Conservation (phyloP, 2,888 invertebrate species). For the Mesorhabditis belari region DNA sequence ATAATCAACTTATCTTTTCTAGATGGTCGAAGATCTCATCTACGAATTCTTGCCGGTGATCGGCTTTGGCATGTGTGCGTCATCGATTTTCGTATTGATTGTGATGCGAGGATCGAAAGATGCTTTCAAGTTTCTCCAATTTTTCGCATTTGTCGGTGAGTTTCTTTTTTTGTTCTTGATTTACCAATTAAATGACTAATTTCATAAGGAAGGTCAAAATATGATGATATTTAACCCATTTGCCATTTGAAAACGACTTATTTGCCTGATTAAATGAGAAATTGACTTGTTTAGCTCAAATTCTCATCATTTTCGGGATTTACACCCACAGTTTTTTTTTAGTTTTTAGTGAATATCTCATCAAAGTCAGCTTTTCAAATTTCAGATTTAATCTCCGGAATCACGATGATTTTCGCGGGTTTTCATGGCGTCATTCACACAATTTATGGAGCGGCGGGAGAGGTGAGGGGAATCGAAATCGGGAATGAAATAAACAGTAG, state of each 20-base stretch:
- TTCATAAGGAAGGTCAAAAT: too few relatives aligned
- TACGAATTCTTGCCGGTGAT: constrained; percentile 31
- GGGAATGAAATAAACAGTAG: not conserved
- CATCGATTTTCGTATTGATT: constrained; percentile 15
- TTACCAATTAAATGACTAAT: not conserved
- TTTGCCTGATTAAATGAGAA: not conserved
- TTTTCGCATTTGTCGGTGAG: constrained; percentile 17
- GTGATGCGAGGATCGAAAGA: constrained; percentile 10
- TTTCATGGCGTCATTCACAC: constrained; percentile 24
- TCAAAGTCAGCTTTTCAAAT: too few relatives aligned
- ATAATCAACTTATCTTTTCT: too few relatives aligned
- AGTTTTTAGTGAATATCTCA: too few relatives aligned
- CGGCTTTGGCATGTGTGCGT: constrained; percentile 21
- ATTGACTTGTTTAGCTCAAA: too few relatives aligned
- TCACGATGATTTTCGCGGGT: constrained; percentile 15
- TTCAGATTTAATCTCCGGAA: constrained; percentile 13
- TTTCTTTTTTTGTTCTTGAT: not conserved
- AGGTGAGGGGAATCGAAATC: constrained; percentile 1
- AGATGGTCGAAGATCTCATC: constrained; percentile 33
- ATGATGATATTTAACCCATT: too few relatives aligned
- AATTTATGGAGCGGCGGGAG: constrained; percentile 21
- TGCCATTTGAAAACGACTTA: not conserved
- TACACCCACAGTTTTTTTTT: too few relatives aligned
- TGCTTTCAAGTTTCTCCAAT: constrained; percentile 12
- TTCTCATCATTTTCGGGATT: too few relatives aligned